These are phyloP conservation scores for Danio kyathit DNA, from an alignment of 2,797 vertebrate species.

Conservation along the genomic window DNA sequence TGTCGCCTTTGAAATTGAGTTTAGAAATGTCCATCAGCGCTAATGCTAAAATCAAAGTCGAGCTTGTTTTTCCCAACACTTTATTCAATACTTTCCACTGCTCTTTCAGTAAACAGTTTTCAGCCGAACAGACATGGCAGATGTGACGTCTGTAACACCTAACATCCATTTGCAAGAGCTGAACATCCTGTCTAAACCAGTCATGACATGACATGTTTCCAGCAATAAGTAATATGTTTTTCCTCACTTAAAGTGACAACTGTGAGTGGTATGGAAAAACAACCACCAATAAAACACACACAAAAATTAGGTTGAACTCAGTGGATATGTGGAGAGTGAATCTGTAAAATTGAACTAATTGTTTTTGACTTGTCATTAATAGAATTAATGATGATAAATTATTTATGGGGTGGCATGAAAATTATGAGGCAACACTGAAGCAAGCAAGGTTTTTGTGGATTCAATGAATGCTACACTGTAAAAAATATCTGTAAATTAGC, in stretches of 20 bases:
- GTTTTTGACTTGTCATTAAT: too few relatives aligned
- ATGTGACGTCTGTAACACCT: conserved; percentile 25
- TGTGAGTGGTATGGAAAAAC: not conserved
- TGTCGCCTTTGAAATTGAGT: not conserved
- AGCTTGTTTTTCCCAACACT: conserved; percentile 8
- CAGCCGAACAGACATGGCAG: conserved; percentile 2
- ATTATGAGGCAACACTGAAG: too few relatives aligned
- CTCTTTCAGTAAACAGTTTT: conserved; percentile 2
- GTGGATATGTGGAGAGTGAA: not conserved
- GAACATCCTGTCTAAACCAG: conserved; percentile 31
- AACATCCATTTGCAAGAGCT: conserved; percentile 22
- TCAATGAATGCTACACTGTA: too few relatives aligned
- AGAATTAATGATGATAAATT: too few relatives aligned
- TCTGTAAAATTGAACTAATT: not conserved
- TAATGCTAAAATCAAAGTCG: not conserved
- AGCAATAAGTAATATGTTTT: conserved; percentile 9
- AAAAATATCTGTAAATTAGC: too few relatives aligned
- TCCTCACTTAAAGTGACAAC: conserved; percentile 20
- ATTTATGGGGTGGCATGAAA: too few relatives aligned
- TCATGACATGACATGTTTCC: conserved; percentile 21
- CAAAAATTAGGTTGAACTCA: not conserved
- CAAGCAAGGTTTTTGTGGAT: too few relatives aligned
- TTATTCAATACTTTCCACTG: not conserved
- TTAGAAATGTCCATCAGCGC: not conserved
- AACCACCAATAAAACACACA: conserved; percentile 6